phyloP scores from a whole-genome alignment of 2,113 vertebrate species.

The Psammodynastes pulverulentus region DNA sequence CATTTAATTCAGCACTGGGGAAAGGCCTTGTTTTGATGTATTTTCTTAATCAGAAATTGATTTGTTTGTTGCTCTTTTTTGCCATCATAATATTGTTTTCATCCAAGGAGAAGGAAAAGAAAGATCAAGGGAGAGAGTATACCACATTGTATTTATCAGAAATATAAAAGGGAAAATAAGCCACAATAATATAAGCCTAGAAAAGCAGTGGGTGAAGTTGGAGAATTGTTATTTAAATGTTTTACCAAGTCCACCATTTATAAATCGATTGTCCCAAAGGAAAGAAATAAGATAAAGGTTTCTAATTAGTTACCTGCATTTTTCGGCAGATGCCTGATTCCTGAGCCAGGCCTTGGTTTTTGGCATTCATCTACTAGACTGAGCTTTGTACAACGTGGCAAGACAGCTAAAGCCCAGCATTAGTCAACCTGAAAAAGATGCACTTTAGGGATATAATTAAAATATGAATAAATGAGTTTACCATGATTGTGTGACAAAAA shows the following conservation, averaged over 20 bases:
- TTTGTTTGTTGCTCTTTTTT: conserved; percentile 39
- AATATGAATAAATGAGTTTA: background rate
- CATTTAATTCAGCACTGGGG: background rate
- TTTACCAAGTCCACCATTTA: background rate
- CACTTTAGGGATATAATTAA: conserved; percentile 31
- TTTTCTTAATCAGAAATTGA: conserved; percentile 38
- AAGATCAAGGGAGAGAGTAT: background rate
- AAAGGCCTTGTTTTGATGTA: conserved; percentile 17
- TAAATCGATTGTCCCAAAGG: background rate
- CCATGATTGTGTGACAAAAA: conserved; percentile 22
- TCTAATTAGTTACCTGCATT: background rate
- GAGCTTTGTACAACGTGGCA: background rate
- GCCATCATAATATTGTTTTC: conserved; percentile 49
- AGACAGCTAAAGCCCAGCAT: conserved; percentile 22
- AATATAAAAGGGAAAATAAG: background rate
- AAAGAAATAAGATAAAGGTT: background rate
- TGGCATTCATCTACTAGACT: background rate
- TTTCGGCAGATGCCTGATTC: background rate
- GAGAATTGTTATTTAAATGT: background rate
- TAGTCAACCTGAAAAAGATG: conserved; percentile 24
- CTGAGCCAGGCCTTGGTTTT: background rate
- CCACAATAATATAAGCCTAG: background rate
- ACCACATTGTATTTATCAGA: background rate
- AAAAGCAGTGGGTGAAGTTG: background rate
- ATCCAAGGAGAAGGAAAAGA: background rate